Base-by-base conservation (phyloP, 2,888 invertebrate species). In the Nymphalis c-album region DNA sequence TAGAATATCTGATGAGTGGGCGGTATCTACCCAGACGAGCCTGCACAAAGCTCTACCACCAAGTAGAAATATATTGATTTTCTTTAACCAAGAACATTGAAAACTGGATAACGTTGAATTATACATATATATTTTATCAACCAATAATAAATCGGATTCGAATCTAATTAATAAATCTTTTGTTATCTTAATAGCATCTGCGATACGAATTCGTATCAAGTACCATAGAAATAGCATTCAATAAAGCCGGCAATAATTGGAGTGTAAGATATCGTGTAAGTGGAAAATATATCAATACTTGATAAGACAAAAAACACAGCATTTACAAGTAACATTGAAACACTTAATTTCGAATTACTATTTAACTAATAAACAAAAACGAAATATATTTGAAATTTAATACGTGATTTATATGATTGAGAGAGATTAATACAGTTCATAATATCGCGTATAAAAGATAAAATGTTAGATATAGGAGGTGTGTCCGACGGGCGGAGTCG, bases 111-210 rank as follows among this genome's bases (percentile, higher is more conserved):
- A 55, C 60, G 35, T n/a, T 48, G 48, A 65, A 60, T 60, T 45
- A 53, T 60, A 47, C 26, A 8, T 7, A 18, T 60, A 60, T 50
- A 53, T 58, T 62, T 62, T 58, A 67, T 67, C 62, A 61, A 46
- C 46, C 63, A 64, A 70, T 61, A 68, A 70, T 70, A 70, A 67
- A 68, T 63, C 63, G 62, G 68, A 63, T 66, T 65, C 60, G 46
- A 60, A 67, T 71, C 66, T 63, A 60, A 64, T 62, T 64, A 81
- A 84, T 83, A 85, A 85, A 84, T 83, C 81, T 82, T 83, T 75
- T 77, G 73, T 85, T 80, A 89, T 90, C 90, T 89, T 88, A 90
- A 90, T 88, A 87, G 87, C 84, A 90, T 89, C 89, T 84, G 70
- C 71, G 69, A 64, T 68, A 71, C 67, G 50, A 67, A 68, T 68